Evolutionary conservation across 2,888 invertebrate genomes (phyloP).

Genomic region (Ectobius pallidus): DNA sequence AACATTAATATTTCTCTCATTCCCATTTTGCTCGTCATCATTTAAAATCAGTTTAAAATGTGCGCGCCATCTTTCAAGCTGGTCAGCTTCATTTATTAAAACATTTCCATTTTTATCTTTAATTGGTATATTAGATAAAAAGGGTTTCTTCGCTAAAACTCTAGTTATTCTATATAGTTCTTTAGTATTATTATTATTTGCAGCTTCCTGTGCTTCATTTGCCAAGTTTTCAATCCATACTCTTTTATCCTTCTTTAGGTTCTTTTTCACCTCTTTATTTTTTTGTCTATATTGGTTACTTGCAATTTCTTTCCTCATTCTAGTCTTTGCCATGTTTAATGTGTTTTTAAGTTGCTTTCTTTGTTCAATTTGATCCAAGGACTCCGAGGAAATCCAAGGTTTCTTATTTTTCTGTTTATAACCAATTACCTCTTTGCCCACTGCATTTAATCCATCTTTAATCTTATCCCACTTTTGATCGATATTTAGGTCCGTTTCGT

Average conservation of each 20-base stretch:
- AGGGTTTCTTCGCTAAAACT: neutral
- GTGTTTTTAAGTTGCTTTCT: neutral
- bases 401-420: constrained; percentile 3
- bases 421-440: neutral
- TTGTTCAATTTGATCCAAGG: neutral
- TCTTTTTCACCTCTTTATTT: constrained; percentile 3
- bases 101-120: neutral
- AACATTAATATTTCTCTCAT: neutral
- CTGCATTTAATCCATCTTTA: neutral
- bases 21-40: neutral
- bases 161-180: neutral
- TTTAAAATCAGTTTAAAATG: constrained; percentile 5
- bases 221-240: constrained; percentile 2
- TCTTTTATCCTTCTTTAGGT: constrained; percentile 4
- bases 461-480: neutral
- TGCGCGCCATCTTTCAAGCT: neutral
- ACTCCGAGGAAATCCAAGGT: neutral
- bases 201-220: constrained; percentile 1
- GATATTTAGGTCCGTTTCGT: neutral
- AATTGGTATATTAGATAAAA: neutral
- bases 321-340: constrained; percentile 6
- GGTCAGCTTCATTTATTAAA: constrained; percentile 11
- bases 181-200: neutral
- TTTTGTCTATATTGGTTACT: neutral
- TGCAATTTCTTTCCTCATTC: neutral